Conservation (phyloP, 2,888 invertebrate species). For the Brachylomia viminalis region DNA sequence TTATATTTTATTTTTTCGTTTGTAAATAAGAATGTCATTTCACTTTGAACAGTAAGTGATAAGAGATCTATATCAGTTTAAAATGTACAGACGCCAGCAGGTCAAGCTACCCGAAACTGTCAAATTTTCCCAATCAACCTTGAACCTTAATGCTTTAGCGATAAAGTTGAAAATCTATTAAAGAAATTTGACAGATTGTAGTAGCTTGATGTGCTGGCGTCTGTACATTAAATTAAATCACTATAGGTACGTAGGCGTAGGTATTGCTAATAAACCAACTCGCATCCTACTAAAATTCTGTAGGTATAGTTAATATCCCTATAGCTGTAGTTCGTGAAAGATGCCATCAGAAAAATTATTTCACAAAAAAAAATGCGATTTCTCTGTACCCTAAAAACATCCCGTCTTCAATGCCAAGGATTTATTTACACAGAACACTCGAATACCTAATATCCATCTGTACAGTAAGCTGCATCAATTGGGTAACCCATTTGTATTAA, state of each 20-base stretch:
- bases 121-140: too few relatives aligned
- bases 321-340: background rate
- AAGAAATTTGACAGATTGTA: too few relatives aligned
- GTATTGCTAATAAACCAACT: background rate
- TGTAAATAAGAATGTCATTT: conserved; percentile 18
- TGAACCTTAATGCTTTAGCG: too few relatives aligned
- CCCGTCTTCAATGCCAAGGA: background rate
- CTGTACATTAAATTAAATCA: background rate
- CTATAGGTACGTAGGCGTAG: background rate
- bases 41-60: conserved; percentile 14
- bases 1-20: conserved; percentile 27
- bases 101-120: too few relatives aligned
- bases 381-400: background rate
- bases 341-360: background rate
- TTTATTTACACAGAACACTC: background rate
- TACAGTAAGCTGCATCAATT: too few relatives aligned
- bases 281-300: background rate
- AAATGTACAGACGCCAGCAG: too few relatives aligned
- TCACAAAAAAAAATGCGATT: background rate
- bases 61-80: conserved; percentile 16
- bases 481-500: too few relatives aligned
- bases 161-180: too few relatives aligned
- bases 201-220: too few relatives aligned
- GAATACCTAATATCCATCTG: background rate
- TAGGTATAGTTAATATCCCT: background rate